These are phyloP conservation scores for Aulostomus chinensis DNA, from an alignment of 2,797 vertebrate genomes.

Conservation along the genomic window DNA sequence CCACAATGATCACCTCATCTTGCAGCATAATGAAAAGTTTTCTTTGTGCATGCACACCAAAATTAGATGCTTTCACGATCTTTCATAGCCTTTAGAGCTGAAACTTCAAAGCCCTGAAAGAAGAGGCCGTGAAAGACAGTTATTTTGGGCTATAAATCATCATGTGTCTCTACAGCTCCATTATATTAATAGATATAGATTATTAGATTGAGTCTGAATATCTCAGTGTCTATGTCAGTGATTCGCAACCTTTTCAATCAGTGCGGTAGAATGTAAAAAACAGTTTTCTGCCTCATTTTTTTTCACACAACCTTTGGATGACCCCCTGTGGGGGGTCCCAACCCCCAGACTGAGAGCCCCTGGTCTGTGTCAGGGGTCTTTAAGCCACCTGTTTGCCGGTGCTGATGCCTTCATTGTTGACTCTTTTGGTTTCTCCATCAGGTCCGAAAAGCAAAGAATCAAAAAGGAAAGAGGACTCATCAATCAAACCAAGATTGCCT, in stretches of 20 bases:
- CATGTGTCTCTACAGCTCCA: conserved; percentile 9
- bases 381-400: too few species aligned
- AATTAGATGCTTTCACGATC: conserved; percentile 64
- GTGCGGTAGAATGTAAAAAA: too few species aligned
- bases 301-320: too few species aligned
- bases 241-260: too few species aligned
- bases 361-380: too few species aligned
- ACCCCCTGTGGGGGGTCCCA: too few species aligned
- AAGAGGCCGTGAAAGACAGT: conserved; percentile 22
- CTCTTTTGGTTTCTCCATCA: conserved; percentile 61
- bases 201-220: background rate
- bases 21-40: conserved; percentile 40
- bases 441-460: conserved; percentile 85
- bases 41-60: conserved; percentile 39
- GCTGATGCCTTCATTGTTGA: too few species aligned
- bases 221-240: too few species aligned
- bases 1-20: conserved; percentile 42
- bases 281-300: too few species aligned
- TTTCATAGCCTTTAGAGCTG: conserved; percentile 25
- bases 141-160: conserved; percentile 61
- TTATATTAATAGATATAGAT: conserved; percentile 49
- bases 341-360: too few species aligned
- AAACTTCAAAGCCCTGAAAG: conserved; percentile 47
- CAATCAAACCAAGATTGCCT: conserved; percentile 77
- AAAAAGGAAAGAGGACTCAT: conserved; percentile 87